Evolutionary conservation across 2,797 vertebrate species (phyloP).

Genomic region (Aselliscus stoliczkanus): DNA sequence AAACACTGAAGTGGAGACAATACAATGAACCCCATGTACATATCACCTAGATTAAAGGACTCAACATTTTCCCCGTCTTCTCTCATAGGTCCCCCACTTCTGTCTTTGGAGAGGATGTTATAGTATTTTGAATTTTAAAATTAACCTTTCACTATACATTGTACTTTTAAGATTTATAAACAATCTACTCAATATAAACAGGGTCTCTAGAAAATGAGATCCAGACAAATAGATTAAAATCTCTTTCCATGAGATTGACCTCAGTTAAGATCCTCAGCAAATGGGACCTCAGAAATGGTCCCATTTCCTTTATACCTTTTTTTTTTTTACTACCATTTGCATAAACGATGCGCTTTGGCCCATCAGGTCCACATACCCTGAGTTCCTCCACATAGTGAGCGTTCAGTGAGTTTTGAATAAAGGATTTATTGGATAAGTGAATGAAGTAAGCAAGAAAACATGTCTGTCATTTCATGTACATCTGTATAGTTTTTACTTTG

Average conservation of each 20-base stretch:
- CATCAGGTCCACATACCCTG: not conserved
- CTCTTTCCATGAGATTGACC: not conserved
- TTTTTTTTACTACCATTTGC: not conserved
- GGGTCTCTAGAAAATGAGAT: not conserved
- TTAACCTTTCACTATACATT: not conserved
- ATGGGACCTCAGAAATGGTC: too few species aligned
- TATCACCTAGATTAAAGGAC: not conserved
- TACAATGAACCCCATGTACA: not conserved
- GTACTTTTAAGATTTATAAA: not conserved
- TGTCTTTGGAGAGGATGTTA: not conserved
- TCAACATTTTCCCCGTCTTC: not conserved
- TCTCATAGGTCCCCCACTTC: not conserved
- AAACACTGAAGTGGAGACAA: not conserved
- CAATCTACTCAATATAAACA: not conserved
- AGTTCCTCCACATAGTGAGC: not conserved
- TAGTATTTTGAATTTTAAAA: conserved; percentile 14
- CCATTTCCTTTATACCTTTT: not conserved
- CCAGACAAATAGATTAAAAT: not conserved
- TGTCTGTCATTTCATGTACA: not conserved
- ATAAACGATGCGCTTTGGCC: not conserved
- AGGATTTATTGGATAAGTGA: not conserved
- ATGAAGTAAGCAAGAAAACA: not conserved
- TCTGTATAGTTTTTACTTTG: not conserved
- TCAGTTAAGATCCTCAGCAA: not conserved
- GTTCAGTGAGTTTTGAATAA: not conserved